Evolutionary conservation across 2,113 vertebrate species (phyloP).

Genomic region (Leptosomus discolor): DNA sequence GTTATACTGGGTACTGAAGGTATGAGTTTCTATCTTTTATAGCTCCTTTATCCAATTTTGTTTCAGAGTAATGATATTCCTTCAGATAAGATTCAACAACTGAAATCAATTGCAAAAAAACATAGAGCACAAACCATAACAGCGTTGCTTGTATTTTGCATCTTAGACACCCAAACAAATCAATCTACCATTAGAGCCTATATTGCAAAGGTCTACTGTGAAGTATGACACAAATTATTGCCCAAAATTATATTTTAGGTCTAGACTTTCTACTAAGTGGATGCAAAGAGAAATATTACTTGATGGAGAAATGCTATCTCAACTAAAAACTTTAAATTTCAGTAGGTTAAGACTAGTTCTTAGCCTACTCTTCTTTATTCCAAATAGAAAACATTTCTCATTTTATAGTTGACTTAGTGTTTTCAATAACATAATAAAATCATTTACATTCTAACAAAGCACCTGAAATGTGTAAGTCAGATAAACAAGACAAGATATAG

Average conservation of each 20-base stretch:
- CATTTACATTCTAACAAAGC: neutral
- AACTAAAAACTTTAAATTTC: neutral
- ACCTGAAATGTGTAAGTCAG: neutral
- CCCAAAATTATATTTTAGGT: neutral
- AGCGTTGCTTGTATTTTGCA: conserved; percentile 67
- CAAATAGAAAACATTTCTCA: neutral
- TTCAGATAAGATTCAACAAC: conserved; percentile 65
- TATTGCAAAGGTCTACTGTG: neutral
- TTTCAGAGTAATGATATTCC: conserved; percentile 77
- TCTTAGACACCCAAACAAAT: conserved; percentile 39
- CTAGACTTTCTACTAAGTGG: neutral
- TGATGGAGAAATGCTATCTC: neutral
- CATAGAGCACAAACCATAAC: conserved; percentile 60
- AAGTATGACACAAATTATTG: neutral
- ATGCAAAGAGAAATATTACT: neutral
- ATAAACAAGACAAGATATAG: neutral
- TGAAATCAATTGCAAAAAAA: conserved; percentile 69
- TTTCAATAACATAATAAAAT: neutral
- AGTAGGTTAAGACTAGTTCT: neutral
- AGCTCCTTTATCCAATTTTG: conserved; percentile 80
- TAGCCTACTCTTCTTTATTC: neutral
- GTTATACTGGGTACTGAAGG: conserved; percentile 72
- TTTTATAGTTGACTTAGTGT: neutral
- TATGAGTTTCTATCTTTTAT: conserved; percentile 75
- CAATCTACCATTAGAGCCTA: neutral